Conservation (phyloP, 2,888 invertebrate genomes). For the Perizoma flavofasciatum region DNA sequence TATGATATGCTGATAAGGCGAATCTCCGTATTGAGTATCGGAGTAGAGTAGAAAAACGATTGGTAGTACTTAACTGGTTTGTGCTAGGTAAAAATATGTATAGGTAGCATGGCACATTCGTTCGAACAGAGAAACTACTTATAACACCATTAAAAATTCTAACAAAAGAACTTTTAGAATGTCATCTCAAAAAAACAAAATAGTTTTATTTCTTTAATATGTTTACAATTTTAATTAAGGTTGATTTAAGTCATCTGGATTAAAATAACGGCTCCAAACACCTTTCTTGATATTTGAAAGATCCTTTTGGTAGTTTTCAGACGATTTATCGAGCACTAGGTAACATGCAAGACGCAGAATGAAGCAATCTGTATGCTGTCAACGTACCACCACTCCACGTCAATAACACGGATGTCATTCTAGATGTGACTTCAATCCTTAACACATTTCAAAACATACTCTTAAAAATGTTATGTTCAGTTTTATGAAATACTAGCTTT, state of each 20-base stretch:
- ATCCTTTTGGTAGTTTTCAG: no score
- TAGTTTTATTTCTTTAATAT: no score
- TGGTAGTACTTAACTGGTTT: slow-evolving; percentile 1
- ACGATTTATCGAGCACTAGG: slow-evolving; percentile 8
- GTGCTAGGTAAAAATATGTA: no score
- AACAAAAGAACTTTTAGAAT: no score
- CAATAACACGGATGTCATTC: slow-evolving; percentile 19
- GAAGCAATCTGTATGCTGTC: slow-evolving; percentile 24
- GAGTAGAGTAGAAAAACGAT: not conserved
- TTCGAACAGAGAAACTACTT: not conserved
- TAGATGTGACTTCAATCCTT: not conserved
- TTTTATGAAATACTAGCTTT: no score
- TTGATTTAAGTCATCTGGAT: no score
- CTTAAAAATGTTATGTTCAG: not conserved
- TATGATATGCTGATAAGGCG: slow-evolving; percentile 9
- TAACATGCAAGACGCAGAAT: slow-evolving; percentile 20
- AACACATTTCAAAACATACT: not conserved
- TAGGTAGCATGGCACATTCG: not conserved
- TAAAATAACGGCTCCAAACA: no score
- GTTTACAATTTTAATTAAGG: no score
- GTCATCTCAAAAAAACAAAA: no score
- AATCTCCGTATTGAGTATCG: slow-evolving; percentile 8
- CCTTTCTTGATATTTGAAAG: no score
- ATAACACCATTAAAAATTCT: no score
- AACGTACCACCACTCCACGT: slow-evolving; percentile 26